Evolutionary conservation across 2,888 invertebrate genomes (phyloP), one percentile per base, ranked within the genome.

Genomic region (Patella pellucida): DNA sequence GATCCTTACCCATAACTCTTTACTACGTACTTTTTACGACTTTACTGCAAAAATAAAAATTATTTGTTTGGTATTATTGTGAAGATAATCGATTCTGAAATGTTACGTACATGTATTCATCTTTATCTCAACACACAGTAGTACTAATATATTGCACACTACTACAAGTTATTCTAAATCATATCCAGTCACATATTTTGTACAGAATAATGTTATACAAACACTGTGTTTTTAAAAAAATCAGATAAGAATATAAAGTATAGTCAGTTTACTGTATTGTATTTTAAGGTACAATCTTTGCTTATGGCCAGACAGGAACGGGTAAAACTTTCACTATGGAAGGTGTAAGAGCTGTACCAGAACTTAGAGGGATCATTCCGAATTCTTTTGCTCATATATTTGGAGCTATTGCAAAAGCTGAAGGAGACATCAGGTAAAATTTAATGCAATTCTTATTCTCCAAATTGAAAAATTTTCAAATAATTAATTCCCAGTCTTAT

Each of bases 271-370:
- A 56, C 23, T 62, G 11, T 70, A 14, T 71, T 75, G 62, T 71
- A 76, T 73, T 78, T 84, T 67, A 79, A 92, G 93, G 93, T 12
- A 93, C 93, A 12, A 93, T 93, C 75, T 93, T 93, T 89, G 93
- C 93, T 0, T 94, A 93, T 85, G 93, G 93, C 1, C 93, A 93
- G 85, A 93, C 93, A 3, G 99, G 99, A 23, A 99, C 99, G 0
- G 99, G 99, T 12, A 99, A 99, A 92, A 99, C 99, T 0, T 99
- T 95, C 91, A 99, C 99, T 0, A 99, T 99, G 99, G 96, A 97
- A 1, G 99, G 99, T 0, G 94, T 95, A 78, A 94, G 96, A 82
- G 93, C 95, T 2, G 95, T 95, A 16, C 96, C 97, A 0, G 97
- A 98, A 87, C 93, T 96, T 12, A 94, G 96, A 78, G 99, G 99